Conservation (phyloP, 2,888 invertebrate species). For the Hydroisotoma schaefferi region DNA sequence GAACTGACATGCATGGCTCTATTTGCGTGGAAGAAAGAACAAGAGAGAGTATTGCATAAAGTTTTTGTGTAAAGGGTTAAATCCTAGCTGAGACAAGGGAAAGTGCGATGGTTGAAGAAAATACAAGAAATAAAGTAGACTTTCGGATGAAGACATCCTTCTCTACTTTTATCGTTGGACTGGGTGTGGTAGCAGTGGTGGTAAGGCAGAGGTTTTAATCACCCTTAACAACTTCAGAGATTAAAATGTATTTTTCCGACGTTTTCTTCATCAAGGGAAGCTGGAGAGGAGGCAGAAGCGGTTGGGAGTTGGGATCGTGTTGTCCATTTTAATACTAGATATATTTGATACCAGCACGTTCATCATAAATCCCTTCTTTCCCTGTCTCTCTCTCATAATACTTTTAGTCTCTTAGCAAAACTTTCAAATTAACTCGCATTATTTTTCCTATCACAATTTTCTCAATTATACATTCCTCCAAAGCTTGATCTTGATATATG, state of each 20-base stretch:
- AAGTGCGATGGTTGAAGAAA: conserved; percentile 16
- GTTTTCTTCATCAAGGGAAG: conserved; percentile 35
- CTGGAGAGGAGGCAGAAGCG: conserved; percentile 3
- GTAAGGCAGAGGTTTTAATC: conserved; percentile 37
- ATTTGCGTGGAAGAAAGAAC: too few species aligned
- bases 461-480: too few species aligned
- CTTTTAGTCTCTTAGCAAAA: conserved; percentile 45
- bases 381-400: conserved; percentile 31
- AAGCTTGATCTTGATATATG: too few species aligned
- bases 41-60: conserved; percentile 11
- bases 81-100: conserved; percentile 20
- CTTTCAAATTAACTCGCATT: conserved; percentile 48
- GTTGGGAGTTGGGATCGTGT: conserved; percentile 19
- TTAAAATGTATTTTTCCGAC: conserved; percentile 48
- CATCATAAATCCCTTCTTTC: conserved; percentile 41
- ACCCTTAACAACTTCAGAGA: conserved; percentile 43
- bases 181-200: background rate
- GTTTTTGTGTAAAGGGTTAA: conserved; percentile 17
- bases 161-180: too few species aligned
- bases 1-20: too few species aligned
- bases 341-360: conserved; percentile 47
- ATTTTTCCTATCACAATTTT: conserved; percentile 39
- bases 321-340: conserved; percentile 46
- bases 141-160: background rate
- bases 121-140: conserved; percentile 10